Conservation (phyloP, 2,113 vertebrate species). For the Dascyllus trimaculatus region DNA sequence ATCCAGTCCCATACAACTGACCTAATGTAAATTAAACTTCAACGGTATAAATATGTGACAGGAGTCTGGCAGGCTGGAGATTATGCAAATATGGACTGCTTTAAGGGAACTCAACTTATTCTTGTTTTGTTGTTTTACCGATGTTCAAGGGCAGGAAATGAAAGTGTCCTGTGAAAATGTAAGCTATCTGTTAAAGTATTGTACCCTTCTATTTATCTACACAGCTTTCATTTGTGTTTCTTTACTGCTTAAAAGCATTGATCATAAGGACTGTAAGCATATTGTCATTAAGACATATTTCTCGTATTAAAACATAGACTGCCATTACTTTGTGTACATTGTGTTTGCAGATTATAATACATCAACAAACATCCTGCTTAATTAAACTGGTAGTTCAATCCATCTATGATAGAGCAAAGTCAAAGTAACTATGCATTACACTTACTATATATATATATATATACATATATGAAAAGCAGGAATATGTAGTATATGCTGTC, state of each 20-base stretch:
- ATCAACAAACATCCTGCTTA: not conserved
- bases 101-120: not conserved
- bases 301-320: slow-evolving; percentile 47
- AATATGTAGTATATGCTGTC: too few species aligned
- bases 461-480: too few species aligned
- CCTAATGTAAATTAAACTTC: not conserved
- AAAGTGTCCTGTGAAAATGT: slow-evolving; percentile 12
- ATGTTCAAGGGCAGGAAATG: not conserved
- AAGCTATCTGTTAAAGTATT: slow-evolving; percentile 7
- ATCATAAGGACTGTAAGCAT: slow-evolving; percentile 20
- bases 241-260: slow-evolving; percentile 7
- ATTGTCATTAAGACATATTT: not conserved
- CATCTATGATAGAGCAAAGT: not conserved
- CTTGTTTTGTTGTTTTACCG: not conserved
- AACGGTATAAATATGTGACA: not conserved
- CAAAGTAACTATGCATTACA: not conserved
- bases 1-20: not conserved
- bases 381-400: not conserved
- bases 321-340: not conserved
- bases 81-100: slow-evolving; percentile 14
- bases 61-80: slow-evolving; percentile 14
- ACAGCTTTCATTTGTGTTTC: slow-evolving; percentile 22
- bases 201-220: not conserved
- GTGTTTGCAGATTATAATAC: not conserved
- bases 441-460: too few species aligned